phyloP scores from a whole-genome alignment of 1,140 invertebrate species.

The Melitaea cinxia region DNA sequence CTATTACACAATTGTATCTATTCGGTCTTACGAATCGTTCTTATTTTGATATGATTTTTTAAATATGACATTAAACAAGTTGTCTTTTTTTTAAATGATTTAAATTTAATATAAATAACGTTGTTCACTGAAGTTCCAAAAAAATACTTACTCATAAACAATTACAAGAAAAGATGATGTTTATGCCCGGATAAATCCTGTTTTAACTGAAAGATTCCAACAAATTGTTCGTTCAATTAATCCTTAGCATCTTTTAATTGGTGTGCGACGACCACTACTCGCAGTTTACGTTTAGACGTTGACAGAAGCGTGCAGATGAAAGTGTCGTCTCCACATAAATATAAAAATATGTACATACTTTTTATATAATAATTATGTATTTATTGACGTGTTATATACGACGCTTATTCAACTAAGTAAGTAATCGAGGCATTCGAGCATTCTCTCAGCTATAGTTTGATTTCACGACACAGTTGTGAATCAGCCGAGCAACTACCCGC shows the following conservation, averaged over 20 bases:
- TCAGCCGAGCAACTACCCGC: conserved; percentile 53
- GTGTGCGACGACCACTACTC: conserved; percentile 45
- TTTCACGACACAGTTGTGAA: conserved; percentile 58
- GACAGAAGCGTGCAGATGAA: conserved; percentile 37
- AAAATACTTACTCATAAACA: neutral
- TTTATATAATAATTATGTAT: neutral
- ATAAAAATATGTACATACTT: conserved; percentile 4
- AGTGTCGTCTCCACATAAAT: neutral
- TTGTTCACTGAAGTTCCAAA: too few species aligned
- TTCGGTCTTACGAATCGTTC: conserved; percentile 3
- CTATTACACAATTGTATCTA: conserved; percentile 28
- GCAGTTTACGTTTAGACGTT: conserved; percentile 52
- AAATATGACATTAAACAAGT: too few species aligned
- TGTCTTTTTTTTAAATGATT: neutral
- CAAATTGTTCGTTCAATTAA: conserved; percentile 59
- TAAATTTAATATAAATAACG: neutral
- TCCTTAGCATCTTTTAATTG: conserved; percentile 67
- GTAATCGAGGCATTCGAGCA: conserved; percentile 27
- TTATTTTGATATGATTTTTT: neutral
- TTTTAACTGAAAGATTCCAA: conserved; percentile 72
- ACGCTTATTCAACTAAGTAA: conserved; percentile 31
- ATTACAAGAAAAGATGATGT: conserved; percentile 9
- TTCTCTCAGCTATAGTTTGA: conserved; percentile 30
- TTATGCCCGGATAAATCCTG: conserved; percentile 71
- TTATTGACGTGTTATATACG: conserved; percentile 14